Evolutionary conservation across 2,797 vertebrate genomes (phyloP), one percentile per base, ranked within the genome.

Genomic region (Chaunax sp.): DNA sequence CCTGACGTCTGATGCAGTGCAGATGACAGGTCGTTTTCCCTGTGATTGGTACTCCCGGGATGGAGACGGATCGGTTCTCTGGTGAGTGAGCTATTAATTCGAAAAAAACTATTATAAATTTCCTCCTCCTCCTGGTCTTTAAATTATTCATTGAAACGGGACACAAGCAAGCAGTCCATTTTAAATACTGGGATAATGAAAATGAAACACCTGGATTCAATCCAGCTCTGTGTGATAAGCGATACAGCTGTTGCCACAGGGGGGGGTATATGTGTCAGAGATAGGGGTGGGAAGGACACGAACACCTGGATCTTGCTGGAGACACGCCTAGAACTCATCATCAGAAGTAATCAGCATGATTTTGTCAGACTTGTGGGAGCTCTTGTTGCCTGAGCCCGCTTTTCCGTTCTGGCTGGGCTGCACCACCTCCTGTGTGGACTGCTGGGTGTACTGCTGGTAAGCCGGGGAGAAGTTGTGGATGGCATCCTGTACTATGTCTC

Each of bases 401-500:
- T 93, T 94, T 20, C 93, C 94, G 0, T 95, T 96, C 10, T 90
- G 54, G 59, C 89, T 87, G 0, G 94, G 93, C 47, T 14, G 85
- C 46, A 94, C 91, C 49, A 94, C 93, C 64, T 98, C 97, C 43
- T 97, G 96, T 2, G 95, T 98, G 1, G 97, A 94, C 75, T 98
- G 96, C 93, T 96, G 96, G 0, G 94, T 95, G 87, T 98, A 97
- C 84, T 98, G 96, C 89, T 98, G 97, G 90, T 98, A 98, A 0
- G 94, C 64, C 0, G 96, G 97, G 0, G 96, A 98, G 93, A 98
- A 98, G 92, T 98, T 98, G 91, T 98, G 97, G 80, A 98, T 97
- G n/a, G 97, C 96, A 0, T 98, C 97, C 85, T 98, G 97, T 15
- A 98, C 96, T 0, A 98, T 98, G 75, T 98, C 97, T 35, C 95